Evolutionary conservation across 2,797 vertebrate genomes (phyloP).

Genomic region (Parauchenoglanis punctatus): DNA sequence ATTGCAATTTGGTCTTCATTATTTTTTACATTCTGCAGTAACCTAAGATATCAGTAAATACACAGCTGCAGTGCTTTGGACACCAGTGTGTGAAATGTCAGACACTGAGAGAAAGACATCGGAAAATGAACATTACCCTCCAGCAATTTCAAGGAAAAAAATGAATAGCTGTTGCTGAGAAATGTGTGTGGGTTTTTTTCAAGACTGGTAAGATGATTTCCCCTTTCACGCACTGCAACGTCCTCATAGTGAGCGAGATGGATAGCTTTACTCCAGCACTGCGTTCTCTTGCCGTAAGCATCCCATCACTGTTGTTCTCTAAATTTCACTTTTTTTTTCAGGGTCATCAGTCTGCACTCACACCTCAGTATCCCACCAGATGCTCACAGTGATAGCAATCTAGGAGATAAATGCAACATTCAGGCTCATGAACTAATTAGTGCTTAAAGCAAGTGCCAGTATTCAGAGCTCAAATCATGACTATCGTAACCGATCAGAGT

Average conservation of each 20-base stretch:
- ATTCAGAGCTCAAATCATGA: conserved; percentile 3
- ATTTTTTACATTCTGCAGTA: not conserved
- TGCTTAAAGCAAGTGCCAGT: conserved; percentile 2
- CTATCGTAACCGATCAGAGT: not conserved
- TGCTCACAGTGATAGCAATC: not conserved
- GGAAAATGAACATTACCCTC: conserved; percentile 50
- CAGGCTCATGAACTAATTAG: not conserved
- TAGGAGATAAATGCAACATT: not conserved
- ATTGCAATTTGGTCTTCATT: not conserved
- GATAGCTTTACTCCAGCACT: conserved; percentile 39
- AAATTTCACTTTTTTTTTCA: conserved; percentile 3
- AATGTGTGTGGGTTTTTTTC: conserved; percentile 20
- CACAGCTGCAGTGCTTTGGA: conserved; percentile 34
- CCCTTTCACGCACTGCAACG: conserved; percentile 44
- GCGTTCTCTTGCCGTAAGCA: not conserved
- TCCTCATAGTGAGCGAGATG: conserved; percentile 44
- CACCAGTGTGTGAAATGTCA: conserved; percentile 50
- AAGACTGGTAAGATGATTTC: conserved; percentile 40
- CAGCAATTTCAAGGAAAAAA: conserved; percentile 44
- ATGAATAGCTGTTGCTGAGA: conserved; percentile 22
- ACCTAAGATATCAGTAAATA: not conserved
- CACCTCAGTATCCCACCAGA: conserved; percentile 22
- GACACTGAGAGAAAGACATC: conserved; percentile 40
- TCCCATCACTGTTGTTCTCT: not conserved
- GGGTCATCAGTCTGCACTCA: conserved; percentile 25